A percentile compares a stretch with the other conserved stretches of the same genome.
These are phyloP conservation scores for Propithecus deckenii DNA, from an alignment of 2,797 vertebrate genomes.

Conservation along the genomic window DNA sequence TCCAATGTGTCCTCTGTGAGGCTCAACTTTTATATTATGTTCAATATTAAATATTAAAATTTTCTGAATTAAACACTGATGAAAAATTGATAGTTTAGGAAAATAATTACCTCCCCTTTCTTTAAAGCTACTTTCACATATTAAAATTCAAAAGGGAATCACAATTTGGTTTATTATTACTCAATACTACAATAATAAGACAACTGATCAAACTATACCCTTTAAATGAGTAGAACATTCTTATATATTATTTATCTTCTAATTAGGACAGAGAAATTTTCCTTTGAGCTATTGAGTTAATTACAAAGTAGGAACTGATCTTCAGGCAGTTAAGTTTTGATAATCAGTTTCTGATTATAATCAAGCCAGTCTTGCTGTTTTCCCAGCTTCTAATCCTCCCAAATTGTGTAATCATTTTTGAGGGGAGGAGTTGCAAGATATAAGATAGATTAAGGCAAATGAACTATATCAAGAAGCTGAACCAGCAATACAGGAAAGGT, in stretches of 20 bases:
- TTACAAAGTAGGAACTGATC: slow-evolving; percentile 67
- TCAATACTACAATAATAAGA: slow-evolving; percentile 38
- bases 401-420: background rate
- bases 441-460: background rate
- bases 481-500: background rate
- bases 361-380: slow-evolving; percentile 8
- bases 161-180: slow-evolving; percentile 37
- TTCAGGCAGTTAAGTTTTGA: slow-evolving; percentile 38
- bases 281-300: slow-evolving; percentile 54
- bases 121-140: slow-evolving; percentile 30
- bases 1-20: background rate
- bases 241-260: slow-evolving; percentile 63
- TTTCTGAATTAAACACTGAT: slow-evolving; percentile 58
- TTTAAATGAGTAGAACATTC: slow-evolving; percentile 37
- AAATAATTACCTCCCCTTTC: slow-evolving; percentile 37
- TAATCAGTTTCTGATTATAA: slow-evolving; percentile 62
- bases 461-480: background rate
- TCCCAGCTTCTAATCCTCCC: slow-evolving; percentile 36
- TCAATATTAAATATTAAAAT: slow-evolving; percentile 38
- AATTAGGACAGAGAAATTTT: slow-evolving; percentile 60
- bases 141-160: slow-evolving; percentile 58
- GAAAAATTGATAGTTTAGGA: slow-evolving; percentile 66
- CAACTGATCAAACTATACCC: slow-evolving; percentile 51
- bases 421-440: background rate
- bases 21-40: slow-evolving; percentile 21